Conservation (phyloP, 2,113 vertebrate genomes). For the Peucedramus taeniatus region DNA sequence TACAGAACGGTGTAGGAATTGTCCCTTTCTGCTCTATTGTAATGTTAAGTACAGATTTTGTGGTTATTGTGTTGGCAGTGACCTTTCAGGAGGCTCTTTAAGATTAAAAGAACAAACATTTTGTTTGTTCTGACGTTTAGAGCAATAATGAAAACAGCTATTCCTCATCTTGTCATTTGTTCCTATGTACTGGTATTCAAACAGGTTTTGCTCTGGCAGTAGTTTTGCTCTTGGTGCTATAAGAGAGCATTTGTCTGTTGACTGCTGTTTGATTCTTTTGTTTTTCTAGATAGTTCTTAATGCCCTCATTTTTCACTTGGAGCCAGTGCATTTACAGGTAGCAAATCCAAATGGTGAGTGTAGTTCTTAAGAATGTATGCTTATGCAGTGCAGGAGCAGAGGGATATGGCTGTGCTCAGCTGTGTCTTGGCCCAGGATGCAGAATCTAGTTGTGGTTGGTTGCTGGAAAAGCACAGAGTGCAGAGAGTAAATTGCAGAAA, state of each 20-base stretch:
- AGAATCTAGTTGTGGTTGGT: not conserved
- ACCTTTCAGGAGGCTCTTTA: not conserved
- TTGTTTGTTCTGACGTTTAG: too few species aligned
- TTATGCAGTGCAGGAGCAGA: not conserved
- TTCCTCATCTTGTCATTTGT: not conserved
- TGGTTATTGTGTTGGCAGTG: not conserved
- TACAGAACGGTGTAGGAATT: not conserved
- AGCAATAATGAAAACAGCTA: not conserved
- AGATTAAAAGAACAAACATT: not conserved
- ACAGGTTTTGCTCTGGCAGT: not conserved
- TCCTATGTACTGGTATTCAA: not conserved
- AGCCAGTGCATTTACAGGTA: accelerated
- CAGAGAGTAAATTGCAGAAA: not conserved
- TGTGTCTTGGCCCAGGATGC: not conserved
- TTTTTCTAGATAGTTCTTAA: not conserved
- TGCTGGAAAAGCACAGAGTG: not conserved
- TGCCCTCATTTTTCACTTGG: not conserved
- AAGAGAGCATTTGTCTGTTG: not conserved
- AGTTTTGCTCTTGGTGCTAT: not conserved
- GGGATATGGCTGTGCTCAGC: not conserved
- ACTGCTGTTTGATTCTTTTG: not conserved
- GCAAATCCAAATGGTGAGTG: not conserved
- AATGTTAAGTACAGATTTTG: not conserved
- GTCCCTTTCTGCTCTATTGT: not conserved
- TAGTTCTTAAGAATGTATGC: not conserved